Conservation (phyloP, 1,140 invertebrate species). For the Drosophila sulfurigaster region DNA sequence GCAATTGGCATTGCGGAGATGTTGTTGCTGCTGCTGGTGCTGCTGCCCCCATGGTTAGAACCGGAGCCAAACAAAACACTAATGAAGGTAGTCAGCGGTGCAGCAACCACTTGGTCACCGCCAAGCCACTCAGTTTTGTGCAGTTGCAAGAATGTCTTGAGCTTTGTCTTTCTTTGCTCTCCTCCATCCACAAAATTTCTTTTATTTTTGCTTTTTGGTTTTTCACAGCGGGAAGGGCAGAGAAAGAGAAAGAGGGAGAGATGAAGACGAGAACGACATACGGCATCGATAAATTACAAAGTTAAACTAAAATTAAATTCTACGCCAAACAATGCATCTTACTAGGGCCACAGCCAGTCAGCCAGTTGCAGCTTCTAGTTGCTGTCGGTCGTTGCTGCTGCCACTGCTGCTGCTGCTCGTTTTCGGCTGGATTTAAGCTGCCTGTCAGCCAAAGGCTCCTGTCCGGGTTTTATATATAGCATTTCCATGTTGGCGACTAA, state of each 20-base stretch:
- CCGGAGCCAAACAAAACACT: conserved; percentile 77
- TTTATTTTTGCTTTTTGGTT: conserved; percentile 18
- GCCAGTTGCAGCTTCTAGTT: conserved; percentile 2
- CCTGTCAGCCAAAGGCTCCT: conserved; percentile 73
- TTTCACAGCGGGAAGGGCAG: background rate
- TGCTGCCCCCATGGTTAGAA: conserved; percentile 60
- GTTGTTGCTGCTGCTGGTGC: conserved; percentile 8
- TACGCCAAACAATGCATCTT: conserved; percentile 84
- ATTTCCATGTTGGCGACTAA: conserved; percentile 83
- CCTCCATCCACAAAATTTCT: background rate
- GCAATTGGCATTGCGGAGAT: background rate
- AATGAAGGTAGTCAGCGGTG: conserved; percentile 77
- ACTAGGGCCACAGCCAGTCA: conserved; percentile 27
- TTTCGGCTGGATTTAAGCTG: conserved; percentile 82
- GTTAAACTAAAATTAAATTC: conserved; percentile 84
- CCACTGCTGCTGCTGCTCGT: conserved; percentile 42
- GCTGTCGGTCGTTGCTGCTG: conserved; percentile 31
- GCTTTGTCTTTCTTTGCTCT: conserved; percentile 47
- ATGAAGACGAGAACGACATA: conserved; percentile 65
- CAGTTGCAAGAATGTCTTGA: conserved; percentile 42
- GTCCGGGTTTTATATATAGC: conserved; percentile 53
- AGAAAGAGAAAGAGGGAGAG: background rate
- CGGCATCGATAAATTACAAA: conserved; percentile 83
- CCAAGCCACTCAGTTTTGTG: conserved; percentile 29
- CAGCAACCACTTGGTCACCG: conserved; percentile 54